phyloP scores from a whole-genome alignment of 35 echinoderm and acorn worm genomes.

The Lytechinus variegatus region DNA sequence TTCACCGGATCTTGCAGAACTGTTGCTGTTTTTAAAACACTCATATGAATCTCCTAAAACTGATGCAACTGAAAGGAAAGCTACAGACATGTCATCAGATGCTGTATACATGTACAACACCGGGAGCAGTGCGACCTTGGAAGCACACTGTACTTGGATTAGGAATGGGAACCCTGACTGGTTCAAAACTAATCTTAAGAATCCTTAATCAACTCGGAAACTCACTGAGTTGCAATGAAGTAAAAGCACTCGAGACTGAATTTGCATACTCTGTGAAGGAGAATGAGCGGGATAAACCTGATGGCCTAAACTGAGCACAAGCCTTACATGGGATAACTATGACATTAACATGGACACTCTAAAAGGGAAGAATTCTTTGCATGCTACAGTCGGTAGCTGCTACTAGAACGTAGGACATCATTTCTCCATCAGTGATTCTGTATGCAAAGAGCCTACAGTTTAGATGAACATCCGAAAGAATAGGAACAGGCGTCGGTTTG shows the following conservation, averaged over 20 bases:
- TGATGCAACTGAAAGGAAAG: conserved; percentile 70
- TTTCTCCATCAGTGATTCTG: too few relatives aligned
- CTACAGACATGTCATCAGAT: conserved; percentile 74
- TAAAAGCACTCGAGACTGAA: conserved; percentile 79
- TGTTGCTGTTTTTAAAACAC: conserved; percentile 71
- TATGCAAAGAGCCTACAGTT: too few relatives aligned
- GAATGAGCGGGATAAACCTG: conserved; percentile 56
- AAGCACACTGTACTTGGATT: conserved; percentile 77
- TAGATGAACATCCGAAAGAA: too few relatives aligned
- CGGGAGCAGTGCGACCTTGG: conserved; percentile 78
- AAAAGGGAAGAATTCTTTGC: conserved; percentile 74
- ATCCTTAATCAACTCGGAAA: conserved; percentile 73
- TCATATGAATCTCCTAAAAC: conserved; percentile 56
- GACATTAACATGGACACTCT: conserved; percentile 78
- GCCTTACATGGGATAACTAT: conserved; percentile 78
- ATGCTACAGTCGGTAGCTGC: conserved; percentile 78
- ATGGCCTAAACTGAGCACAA: conserved; percentile 69
- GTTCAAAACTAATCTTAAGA: conserved; percentile 70
- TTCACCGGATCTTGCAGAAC: conserved; percentile 67
- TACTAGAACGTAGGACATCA: conserved; percentile 69
- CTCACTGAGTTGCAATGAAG: conserved; percentile 69
- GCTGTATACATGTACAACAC: conserved; percentile 71
- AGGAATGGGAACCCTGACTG: conserved; percentile 73
- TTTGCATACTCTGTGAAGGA: conserved; percentile 74
- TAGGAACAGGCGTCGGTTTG: too few relatives aligned